Conservation (phyloP, 2,888 invertebrate genomes). For the Oligia fasciuncula region DNA sequence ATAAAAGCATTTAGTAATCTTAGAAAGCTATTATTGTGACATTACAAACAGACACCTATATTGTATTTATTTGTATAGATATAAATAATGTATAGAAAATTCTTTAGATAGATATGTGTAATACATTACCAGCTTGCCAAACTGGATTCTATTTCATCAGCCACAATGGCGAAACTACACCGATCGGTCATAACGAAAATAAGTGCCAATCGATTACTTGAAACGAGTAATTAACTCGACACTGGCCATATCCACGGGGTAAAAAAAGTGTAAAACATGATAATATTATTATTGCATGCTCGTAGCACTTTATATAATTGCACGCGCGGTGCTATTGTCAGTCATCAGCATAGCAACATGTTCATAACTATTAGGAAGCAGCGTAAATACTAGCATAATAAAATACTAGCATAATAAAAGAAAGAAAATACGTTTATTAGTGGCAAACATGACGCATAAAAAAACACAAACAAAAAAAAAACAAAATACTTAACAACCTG, state of each 20-base stretch:
- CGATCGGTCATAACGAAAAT: constrained; percentile 5
- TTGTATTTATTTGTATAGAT: too few relatives aligned
- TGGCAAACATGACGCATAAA: too few relatives aligned
- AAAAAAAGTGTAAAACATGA: constrained; percentile 11
- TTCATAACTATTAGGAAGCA: too few relatives aligned
- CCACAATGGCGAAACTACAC: background rate
- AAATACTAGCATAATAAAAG: too few relatives aligned
- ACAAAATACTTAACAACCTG: too few relatives aligned
- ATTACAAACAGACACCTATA: too few relatives aligned
- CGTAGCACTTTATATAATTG: constrained; percentile 40
- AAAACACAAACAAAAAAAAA: too few relatives aligned
- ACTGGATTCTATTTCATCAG: background rate
- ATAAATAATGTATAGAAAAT: too few relatives aligned
- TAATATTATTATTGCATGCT: constrained; percentile 14
- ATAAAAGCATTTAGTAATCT: too few relatives aligned
- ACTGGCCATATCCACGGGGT: constrained; percentile 21
- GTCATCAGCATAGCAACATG: background rate
- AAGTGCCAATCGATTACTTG: constrained; percentile 25
- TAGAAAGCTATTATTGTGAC: too few relatives aligned
- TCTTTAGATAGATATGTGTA: background rate
- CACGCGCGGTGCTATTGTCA: background rate
- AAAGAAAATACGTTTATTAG: too few relatives aligned
- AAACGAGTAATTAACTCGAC: constrained; percentile 28
- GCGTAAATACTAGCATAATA: too few relatives aligned
- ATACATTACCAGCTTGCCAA: background rate